Percentiles rank a stretch among this genome's conserved stretches.
phyloP scores from a whole-genome alignment of 2,888 invertebrate species.

The Brachypterus glaber region DNA sequence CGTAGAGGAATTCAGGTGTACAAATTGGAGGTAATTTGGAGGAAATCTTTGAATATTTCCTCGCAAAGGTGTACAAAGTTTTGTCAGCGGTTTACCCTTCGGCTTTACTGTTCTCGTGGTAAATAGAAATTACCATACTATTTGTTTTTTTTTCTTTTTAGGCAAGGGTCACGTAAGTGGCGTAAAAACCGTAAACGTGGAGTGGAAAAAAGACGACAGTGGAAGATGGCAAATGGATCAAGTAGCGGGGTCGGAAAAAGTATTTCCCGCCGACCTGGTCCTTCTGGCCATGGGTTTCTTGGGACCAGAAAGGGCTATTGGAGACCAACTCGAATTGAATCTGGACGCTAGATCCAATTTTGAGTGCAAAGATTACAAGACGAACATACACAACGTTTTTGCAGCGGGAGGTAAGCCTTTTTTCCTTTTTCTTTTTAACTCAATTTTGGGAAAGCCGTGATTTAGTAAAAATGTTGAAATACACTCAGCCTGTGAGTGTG shows the following conservation, averaged over 20 bases:
- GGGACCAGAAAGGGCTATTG: constrained; percentile 86
- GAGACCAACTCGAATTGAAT: constrained; percentile 67
- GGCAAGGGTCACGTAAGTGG: constrained; percentile 82
- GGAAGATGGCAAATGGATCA: constrained; percentile 95
- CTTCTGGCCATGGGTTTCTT: constrained; percentile 98
- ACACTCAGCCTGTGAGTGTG: too few species aligned
- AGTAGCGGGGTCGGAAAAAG: constrained; percentile 65
- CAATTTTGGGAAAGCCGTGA: too few species aligned
- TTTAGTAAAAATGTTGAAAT: too few species aligned
- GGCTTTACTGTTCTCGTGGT: too few species aligned
- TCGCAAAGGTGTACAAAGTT: too few species aligned
- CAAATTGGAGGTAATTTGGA: too few species aligned
- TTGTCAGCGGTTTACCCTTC: too few species aligned
- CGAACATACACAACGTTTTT: constrained; percentile 84
- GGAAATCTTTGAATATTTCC: too few species aligned
- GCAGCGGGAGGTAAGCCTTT: constrained; percentile 80
- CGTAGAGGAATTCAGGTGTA: too few species aligned
- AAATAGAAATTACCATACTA: too few species aligned
- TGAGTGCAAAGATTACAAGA: constrained; percentile 77
- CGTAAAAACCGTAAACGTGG: constrained; percentile 81
- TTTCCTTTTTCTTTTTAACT: too few species aligned
- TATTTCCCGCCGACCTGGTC: constrained; percentile 82
- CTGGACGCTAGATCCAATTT: constrained; percentile 90
- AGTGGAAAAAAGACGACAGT: constrained; percentile 84
- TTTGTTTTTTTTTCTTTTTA: too few species aligned